Evolutionary conservation across 2,113 vertebrate genomes (phyloP).

Genomic region (Crotalus tigris): DNA sequence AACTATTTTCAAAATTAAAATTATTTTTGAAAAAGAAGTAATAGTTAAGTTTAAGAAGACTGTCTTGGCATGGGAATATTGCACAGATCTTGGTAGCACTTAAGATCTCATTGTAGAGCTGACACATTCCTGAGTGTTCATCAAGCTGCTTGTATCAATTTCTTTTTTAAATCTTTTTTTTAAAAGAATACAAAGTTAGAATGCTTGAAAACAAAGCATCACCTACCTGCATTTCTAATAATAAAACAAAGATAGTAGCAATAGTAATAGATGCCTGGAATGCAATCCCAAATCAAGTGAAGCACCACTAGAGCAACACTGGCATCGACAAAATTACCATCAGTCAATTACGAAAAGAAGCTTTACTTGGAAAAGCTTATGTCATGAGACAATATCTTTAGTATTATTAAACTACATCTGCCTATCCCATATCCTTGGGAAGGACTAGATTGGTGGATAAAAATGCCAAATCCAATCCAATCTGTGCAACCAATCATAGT

Average conservation of each 20-base stretch:
- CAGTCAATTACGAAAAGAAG: background rate
- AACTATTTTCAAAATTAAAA: background rate
- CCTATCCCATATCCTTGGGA: background rate
- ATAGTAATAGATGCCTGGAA: background rate
- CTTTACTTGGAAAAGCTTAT: background rate
- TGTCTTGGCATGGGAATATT: background rate
- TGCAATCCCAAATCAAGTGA: background rate
- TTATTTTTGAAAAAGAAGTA: background rate
- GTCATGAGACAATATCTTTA: background rate
- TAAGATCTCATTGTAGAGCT: background rate
- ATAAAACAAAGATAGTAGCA: background rate
- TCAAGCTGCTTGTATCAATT: background rate
- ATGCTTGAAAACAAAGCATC: background rate
- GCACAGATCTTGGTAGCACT: background rate
- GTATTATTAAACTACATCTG: background rate
- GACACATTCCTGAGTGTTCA: background rate
- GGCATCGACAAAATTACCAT: background rate
- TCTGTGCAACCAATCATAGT: background rate
- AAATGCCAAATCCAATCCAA: background rate
- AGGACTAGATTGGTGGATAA: background rate
- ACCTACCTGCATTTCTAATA: background rate
- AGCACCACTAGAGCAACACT: background rate
- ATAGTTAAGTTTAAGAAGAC: background rate
- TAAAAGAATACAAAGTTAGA: background rate
- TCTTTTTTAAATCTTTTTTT: background rate